Evolutionary conservation across 2,888 invertebrate species (phyloP).

Genomic region (Camptogramma bilineatum): DNA sequence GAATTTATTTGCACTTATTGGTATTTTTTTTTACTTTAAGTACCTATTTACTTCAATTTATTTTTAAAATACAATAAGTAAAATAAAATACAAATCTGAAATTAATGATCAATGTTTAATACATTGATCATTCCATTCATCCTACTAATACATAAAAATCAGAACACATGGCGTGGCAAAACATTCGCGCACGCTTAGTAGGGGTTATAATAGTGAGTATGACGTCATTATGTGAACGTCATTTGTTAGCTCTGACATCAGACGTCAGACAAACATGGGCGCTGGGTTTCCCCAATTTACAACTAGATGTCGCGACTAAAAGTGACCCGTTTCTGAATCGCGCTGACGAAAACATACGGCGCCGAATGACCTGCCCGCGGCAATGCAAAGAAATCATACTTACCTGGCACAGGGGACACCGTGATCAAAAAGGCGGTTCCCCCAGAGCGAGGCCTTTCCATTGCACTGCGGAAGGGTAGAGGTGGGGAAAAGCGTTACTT

Average conservation of each 20-base stretch:
- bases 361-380: not conserved
- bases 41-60: no score
- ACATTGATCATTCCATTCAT: no score
- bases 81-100: no score
- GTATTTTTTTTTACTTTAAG: no score
- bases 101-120: no score
- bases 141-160: no score
- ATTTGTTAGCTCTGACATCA: not conserved
- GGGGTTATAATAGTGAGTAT: not conserved
- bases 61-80: no score
- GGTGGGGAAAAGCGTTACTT: no score
- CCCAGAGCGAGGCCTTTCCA: constrained; percentile 13
- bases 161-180: no score
- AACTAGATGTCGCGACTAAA: constrained; percentile 14
- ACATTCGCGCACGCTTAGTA: not conserved
- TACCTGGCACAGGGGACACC: constrained; percentile 23
- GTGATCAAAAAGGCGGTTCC: constrained; percentile 18
- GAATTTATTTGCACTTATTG: no score
- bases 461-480: constrained; percentile 19
- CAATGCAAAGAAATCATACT: constrained; percentile 1
- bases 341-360: constrained; percentile 14
- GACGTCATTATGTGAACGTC: constrained; percentile 1
- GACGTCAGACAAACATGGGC: constrained; percentile 2
- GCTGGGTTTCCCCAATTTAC: not conserved
- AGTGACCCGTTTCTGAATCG: constrained; percentile 2